phyloP scores from a whole-genome alignment of 2,888 invertebrate genomes.

The Onchidella celtica region DNA sequence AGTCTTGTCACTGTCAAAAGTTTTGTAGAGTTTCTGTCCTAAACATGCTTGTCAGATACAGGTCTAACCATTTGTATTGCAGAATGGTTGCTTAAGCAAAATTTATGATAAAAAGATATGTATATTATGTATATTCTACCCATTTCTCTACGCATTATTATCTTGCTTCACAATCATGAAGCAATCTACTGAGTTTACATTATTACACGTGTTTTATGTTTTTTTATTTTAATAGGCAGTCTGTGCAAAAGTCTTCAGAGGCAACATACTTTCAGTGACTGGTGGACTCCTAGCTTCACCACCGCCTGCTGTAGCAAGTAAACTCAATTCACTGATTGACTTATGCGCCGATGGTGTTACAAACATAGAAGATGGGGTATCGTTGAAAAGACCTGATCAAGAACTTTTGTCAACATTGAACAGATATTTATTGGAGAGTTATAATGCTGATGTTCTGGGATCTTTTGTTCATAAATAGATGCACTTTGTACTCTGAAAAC shows the following conservation, averaged over 20 bases:
- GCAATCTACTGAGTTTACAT: too few species aligned
- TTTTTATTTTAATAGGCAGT: slow-evolving; percentile 47
- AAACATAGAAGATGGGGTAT: neutral
- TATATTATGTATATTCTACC: too few species aligned
- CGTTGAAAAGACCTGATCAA: neutral
- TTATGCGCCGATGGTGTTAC: slow-evolving; percentile 33
- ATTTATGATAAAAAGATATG: too few species aligned
- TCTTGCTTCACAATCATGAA: too few species aligned
- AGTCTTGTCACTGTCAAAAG: too few species aligned
- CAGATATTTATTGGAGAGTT: neutral
- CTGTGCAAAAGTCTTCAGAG: slow-evolving; percentile 54
- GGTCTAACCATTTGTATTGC: too few species aligned
- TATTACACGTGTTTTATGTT: neutral
- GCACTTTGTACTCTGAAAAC: too few species aligned
- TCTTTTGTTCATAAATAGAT: too few species aligned
- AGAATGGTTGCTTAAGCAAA: too few species aligned
- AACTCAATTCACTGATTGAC: slow-evolving; percentile 31
- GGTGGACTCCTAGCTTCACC: slow-evolving; percentile 52
- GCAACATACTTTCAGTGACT: slow-evolving; percentile 26
- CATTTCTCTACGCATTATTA: too few species aligned
- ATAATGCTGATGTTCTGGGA: neutral
- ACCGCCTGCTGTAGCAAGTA: slow-evolving; percentile 44
- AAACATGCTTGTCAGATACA: too few species aligned
- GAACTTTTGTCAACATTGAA: neutral
- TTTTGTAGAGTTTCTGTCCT: too few species aligned